Percentiles rank a stretch among this genome's conserved stretches.
Evolutionary conservation across 2,113 vertebrate species (phyloP).

Genomic region (Pteruthius melanotis): DNA sequence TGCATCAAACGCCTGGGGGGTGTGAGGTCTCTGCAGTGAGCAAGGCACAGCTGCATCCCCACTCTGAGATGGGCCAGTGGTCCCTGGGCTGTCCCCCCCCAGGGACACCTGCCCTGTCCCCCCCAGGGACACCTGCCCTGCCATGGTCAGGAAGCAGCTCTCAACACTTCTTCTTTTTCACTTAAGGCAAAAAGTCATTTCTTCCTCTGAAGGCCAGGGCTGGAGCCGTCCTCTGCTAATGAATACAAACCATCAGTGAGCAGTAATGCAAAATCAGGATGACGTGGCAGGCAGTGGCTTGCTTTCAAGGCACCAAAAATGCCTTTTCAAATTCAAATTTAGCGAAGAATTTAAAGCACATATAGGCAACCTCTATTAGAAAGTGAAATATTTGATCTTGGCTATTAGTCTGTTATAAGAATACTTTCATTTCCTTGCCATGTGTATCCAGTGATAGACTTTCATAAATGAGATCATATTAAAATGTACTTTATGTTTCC

Average conservation of each 20-base stretch:
- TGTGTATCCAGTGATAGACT: conserved; percentile 35
- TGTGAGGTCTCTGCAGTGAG: not conserved
- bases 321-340: not conserved
- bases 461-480: conserved; percentile 37
- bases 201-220: not conserved
- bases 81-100: not conserved
- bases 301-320: not conserved
- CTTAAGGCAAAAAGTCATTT: not conserved
- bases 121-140: not conserved
- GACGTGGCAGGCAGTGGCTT: conserved; percentile 15
- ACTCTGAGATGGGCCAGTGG: not conserved
- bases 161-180: not conserved
- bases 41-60: not conserved
- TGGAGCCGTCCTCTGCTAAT: not conserved
- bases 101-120: not conserved
- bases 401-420: conserved; percentile 44
- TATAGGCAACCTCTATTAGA: conserved; percentile 25
- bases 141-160: no score
- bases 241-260: not conserved
- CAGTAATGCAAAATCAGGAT: conserved; percentile 15
- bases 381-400: conserved; percentile 59
- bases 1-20: not conserved
- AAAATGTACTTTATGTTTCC: conserved; percentile 37
- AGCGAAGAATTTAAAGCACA: conserved; percentile 32
- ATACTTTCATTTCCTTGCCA: conserved; percentile 42